phyloP scores from a whole-genome alignment of 1,140 invertebrate genomes.

The Pissodes strobi region DNA sequence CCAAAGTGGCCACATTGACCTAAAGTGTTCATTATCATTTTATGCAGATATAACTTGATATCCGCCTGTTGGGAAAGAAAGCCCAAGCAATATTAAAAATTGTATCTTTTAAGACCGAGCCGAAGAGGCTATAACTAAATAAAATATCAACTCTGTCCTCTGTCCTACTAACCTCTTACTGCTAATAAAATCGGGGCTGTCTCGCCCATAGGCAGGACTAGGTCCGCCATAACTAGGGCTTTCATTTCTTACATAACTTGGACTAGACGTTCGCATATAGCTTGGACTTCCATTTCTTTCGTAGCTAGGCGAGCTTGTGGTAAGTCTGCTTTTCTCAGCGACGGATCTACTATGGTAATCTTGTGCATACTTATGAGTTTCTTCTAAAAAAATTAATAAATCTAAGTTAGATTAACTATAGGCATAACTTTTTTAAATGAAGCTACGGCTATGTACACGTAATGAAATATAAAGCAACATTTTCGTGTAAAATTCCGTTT shows the following conservation, averaged over 20 bases:
- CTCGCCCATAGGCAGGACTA: constrained; percentile 43
- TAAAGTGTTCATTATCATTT: too few species aligned
- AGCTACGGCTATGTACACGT: too few species aligned
- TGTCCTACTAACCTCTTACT: constrained; percentile 43
- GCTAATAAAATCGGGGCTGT: constrained; percentile 50
- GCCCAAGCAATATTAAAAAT: too few species aligned
- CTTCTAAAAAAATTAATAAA: constrained; percentile 14
- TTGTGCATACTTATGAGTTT: constrained; percentile 47
- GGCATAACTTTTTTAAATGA: too few species aligned
- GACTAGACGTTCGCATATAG: constrained; percentile 40
- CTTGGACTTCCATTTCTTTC: constrained; percentile 38
- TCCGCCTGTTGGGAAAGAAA: too few species aligned
- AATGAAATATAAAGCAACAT: too few species aligned
- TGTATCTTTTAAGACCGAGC: too few species aligned
- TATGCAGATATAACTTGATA: too few species aligned
- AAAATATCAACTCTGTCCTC: too few species aligned
- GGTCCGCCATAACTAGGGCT: constrained; percentile 40
- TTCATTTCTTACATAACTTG: constrained; percentile 38
- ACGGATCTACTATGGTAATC: constrained; percentile 46
- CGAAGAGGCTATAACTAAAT: too few species aligned
- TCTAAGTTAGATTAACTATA: background rate
- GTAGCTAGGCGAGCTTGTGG: constrained; percentile 39
- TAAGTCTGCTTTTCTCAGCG: constrained; percentile 54
- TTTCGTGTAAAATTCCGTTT: too few species aligned
- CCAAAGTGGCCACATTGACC: too few species aligned